Percentiles rank a stretch among this genome's conserved stretches.
Conservation (phyloP, 2,888 invertebrate species). For the Melinaea menophilus region DNA sequence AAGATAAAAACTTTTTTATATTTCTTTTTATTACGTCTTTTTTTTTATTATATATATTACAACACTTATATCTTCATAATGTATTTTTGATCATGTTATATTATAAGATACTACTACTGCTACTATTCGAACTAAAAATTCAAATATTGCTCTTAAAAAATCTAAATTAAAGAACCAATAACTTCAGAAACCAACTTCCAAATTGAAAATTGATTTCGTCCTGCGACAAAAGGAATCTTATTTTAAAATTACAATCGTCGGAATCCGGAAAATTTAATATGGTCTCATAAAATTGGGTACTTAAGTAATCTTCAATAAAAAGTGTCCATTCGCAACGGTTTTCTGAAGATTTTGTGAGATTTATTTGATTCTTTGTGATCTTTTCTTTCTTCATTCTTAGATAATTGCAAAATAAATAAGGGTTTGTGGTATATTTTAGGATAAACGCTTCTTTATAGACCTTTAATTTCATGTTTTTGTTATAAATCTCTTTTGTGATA, state of each 20-base stretch:
- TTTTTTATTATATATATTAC: too few relatives aligned
- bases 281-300: constrained; percentile 14
- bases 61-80: too few relatives aligned
- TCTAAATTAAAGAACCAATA: neutral
- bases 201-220: constrained; percentile 29
- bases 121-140: neutral
- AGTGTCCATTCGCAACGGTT: neutral
- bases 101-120: too few relatives aligned
- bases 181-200: constrained; percentile 17
- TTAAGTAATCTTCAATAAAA: constrained; percentile 11
- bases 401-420: too few relatives aligned
- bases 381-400: too few relatives aligned
- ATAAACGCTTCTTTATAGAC: too few relatives aligned
- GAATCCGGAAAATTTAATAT: constrained; percentile 16
- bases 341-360: neutral
- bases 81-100: too few relatives aligned
- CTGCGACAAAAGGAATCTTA: constrained; percentile 1
- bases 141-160: neutral
- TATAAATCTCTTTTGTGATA: too few relatives aligned
- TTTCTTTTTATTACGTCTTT: too few relatives aligned
- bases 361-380: neutral
- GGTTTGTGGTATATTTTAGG: too few relatives aligned
- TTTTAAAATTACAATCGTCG: neutral
- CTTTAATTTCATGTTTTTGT: too few relatives aligned
- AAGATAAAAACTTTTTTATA: too few relatives aligned